Conservation (phyloP, 2,113 vertebrate genomes). For the Theristicus caerulescens region DNA sequence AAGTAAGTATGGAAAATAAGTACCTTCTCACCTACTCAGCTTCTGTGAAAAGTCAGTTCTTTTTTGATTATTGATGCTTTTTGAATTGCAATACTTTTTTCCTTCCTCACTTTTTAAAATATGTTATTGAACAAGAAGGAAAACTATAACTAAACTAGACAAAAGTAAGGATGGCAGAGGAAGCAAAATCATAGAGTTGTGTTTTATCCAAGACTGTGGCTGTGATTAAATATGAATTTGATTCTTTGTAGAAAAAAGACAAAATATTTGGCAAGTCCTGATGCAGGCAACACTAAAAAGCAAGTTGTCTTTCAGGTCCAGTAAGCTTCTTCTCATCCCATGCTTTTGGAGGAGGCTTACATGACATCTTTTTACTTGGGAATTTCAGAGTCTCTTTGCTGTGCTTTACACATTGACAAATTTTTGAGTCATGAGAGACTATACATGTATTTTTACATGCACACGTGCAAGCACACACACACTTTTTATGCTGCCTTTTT, state of each 20-base stretch:
- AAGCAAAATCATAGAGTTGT: not conserved
- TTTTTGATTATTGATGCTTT: not conserved
- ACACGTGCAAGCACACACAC: fast-evolving
- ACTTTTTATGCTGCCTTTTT: not conserved
- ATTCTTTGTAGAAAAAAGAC: not conserved
- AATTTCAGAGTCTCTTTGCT: not conserved
- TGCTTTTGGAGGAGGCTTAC: not conserved
- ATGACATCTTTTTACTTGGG: not conserved
- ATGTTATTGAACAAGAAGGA: not conserved
- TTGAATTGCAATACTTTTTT: not conserved
- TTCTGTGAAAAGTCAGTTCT: not conserved
- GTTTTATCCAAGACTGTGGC: not conserved
- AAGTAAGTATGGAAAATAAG: not conserved
- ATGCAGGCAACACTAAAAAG: fast-evolving
- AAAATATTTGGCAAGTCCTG: not conserved
- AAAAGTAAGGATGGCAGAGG: not conserved
- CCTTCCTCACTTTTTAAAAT: not conserved
- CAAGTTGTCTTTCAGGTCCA: not conserved
- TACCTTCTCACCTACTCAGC: not conserved
- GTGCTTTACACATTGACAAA: not conserved
- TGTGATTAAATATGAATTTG: not conserved
- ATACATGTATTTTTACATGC: not conserved
- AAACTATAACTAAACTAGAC: not conserved
- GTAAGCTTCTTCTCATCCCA: not conserved
- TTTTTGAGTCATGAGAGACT: not conserved